Evolutionary conservation across 2,113 vertebrate genomes (phyloP).

Genomic region (Chaetops frenatus): DNA sequence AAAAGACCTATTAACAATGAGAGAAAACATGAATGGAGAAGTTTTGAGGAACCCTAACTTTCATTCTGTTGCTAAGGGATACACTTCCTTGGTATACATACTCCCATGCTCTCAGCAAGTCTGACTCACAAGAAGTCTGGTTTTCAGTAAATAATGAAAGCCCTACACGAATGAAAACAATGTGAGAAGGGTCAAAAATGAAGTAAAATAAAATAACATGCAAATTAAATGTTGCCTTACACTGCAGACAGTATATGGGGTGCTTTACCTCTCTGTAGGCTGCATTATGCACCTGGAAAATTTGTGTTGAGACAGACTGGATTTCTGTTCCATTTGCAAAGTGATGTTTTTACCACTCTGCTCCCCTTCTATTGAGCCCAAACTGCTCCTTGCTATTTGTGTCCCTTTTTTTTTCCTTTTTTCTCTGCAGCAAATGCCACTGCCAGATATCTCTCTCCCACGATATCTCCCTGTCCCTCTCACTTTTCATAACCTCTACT

Average conservation of each 20-base stretch:
- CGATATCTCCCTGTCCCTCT: background rate
- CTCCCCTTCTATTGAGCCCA: background rate
- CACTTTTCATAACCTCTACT: background rate
- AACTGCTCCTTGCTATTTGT: background rate
- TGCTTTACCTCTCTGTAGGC: background rate
- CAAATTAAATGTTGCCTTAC: background rate
- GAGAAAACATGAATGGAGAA: background rate
- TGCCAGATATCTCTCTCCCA: slow-evolving; percentile 18
- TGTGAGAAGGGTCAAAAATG: slow-evolving; percentile 4
- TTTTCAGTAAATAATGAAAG: slow-evolving; percentile 8
- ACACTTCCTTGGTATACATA: background rate
- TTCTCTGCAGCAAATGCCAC: background rate
- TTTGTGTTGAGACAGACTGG: background rate
- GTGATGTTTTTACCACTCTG: background rate
- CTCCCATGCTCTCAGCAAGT: background rate
- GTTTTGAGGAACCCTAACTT: background rate
- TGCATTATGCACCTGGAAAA: background rate
- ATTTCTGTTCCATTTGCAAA: background rate
- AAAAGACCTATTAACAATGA: background rate
- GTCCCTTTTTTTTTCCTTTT: background rate
- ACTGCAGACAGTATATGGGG: background rate
- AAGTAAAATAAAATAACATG: slow-evolving; percentile 11
- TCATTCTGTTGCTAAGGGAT: slow-evolving; percentile 16
- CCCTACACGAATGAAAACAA: background rate
- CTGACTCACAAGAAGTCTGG: background rate